A percentile compares a stretch with the other conserved stretches of the same genome.
These are phyloP conservation scores for Pristionchus japonicus DNA, from an alignment of 2,888 invertebrate genomes.

Conservation along the genomic window DNA sequence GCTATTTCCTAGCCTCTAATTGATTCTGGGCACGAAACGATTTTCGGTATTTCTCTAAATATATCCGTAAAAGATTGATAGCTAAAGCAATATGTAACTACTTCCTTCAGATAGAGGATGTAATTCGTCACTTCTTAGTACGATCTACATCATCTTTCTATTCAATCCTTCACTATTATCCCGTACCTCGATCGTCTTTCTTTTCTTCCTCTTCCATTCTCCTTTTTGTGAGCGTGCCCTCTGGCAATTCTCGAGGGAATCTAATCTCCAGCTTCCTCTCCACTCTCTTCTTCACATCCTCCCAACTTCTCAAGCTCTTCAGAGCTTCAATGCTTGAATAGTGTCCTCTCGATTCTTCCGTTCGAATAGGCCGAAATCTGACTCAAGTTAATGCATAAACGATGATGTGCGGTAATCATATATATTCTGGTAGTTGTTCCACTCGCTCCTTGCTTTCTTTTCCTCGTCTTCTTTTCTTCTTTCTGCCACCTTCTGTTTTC, in stretches of 20 bases:
- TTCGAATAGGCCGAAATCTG: neutral
- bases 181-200: neutral
- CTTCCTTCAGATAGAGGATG: neutral
- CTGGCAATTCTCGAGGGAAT: conserved; percentile 19
- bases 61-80: neutral
- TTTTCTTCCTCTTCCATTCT: neutral
- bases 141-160: too few relatives aligned
- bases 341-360: neutral
- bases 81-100: neutral
- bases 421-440: neutral
- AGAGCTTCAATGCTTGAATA: neutral
- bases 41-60: too few relatives aligned
- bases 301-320: neutral
- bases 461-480: neutral
- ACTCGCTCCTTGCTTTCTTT: neutral
- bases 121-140: neutral
- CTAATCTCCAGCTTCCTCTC: conserved; percentile 17
- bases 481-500: conserved; percentile 28
- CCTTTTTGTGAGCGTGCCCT: neutral
- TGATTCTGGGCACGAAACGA: neutral
- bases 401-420: neutral
- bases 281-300: neutral
- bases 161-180: neutral
- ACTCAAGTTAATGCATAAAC: neutral
- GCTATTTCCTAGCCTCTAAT: neutral